phyloP scores from a whole-genome alignment of 2,888 invertebrate species.

The Phasia obesa region DNA sequence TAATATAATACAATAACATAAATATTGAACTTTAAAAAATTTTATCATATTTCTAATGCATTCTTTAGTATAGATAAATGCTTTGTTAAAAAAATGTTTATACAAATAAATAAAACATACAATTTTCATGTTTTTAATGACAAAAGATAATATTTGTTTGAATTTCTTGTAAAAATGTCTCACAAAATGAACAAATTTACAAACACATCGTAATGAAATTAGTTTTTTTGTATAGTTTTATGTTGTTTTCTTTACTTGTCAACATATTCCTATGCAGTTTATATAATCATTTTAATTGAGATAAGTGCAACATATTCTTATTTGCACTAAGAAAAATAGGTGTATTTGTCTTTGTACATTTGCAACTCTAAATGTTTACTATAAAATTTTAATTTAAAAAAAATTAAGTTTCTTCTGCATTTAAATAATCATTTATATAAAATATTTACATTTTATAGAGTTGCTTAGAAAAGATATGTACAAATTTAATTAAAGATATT shows the following conservation, averaged over 20 bases:
- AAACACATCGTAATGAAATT: constrained; percentile 7
- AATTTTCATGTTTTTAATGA: background rate
- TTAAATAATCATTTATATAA: too few relatives aligned
- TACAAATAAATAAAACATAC: constrained; percentile 6
- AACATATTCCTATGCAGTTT: constrained; percentile 11
- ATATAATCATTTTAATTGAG: constrained; percentile 36
- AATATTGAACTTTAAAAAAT: too few relatives aligned
- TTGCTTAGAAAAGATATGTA: too few relatives aligned
- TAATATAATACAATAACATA: too few relatives aligned
- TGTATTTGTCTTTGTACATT: background rate
- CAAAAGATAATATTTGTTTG: constrained; percentile 26
- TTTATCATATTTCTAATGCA: too few relatives aligned
- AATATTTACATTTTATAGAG: too few relatives aligned
- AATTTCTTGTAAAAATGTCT: constrained; percentile 23
- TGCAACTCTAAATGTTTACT: constrained; percentile 7
- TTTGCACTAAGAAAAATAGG: background rate
- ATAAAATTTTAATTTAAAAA: background rate
- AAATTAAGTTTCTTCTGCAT: too few relatives aligned
- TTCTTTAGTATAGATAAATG: too few relatives aligned
- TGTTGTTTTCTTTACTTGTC: constrained; percentile 5
- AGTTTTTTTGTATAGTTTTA: background rate
- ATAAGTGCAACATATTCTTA: background rate
- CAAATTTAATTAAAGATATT: too few relatives aligned
- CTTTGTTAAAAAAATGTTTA: constrained; percentile 3
- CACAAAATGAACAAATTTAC: background rate